phyloP scores from a whole-genome alignment of 2,888 invertebrate genomes.

The Cyrtodaria siliqua region DNA sequence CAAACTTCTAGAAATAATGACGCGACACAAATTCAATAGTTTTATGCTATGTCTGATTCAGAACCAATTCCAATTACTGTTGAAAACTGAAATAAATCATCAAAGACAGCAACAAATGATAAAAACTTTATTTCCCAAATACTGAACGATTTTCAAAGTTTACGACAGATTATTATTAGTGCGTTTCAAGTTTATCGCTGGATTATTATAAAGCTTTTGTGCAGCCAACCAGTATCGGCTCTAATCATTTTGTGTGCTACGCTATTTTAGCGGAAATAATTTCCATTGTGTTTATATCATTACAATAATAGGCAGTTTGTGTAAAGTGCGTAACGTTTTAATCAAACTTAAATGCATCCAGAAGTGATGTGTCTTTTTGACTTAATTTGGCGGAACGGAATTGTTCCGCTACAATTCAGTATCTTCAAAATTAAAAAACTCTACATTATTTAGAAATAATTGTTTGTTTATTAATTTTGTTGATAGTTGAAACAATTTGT shows the following conservation, averaged over 20 bases:
- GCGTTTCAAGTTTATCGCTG: conserved; percentile 49
- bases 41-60: conserved; percentile 9
- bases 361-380: conserved; percentile 18
- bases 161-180: conserved; percentile 52
- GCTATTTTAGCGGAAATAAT: conserved; percentile 31
- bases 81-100: conserved; percentile 44
- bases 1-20: no score
- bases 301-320: conserved; percentile 30
- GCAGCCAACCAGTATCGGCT: conserved; percentile 12
- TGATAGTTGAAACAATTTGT: no score
- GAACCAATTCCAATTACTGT: conserved; percentile 20
- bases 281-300: conserved; percentile 44
- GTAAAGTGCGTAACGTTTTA: conserved; percentile 30
- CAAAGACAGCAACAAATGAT: conserved; percentile 40
- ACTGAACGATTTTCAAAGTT: conserved; percentile 53
- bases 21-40: conserved; percentile 59
- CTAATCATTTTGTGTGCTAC: conserved; percentile 11
- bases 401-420: no score
- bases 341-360: conserved; percentile 23
- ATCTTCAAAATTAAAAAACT: no score
- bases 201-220: conserved; percentile 34
- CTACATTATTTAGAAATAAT: no score
- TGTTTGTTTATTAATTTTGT: no score
- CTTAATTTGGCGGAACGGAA: background rate
- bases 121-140: conserved; percentile 54